phyloP scores from a whole-genome alignment of 2,113 vertebrate species.

The Dipodomys stephensi region DNA sequence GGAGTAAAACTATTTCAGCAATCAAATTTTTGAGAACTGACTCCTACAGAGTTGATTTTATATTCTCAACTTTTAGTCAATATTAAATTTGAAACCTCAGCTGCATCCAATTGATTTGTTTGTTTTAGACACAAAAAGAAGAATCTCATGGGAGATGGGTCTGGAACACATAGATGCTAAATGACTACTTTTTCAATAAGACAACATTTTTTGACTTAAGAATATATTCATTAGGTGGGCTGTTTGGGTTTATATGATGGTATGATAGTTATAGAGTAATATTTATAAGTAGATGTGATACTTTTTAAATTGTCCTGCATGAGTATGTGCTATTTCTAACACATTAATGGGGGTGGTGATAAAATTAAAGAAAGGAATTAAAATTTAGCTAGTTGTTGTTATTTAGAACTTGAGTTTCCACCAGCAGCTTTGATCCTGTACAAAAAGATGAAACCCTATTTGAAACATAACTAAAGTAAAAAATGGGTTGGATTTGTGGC shows the following conservation, averaged over 20 bases:
- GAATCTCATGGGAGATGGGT: conserved; percentile 11
- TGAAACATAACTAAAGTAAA: too few relatives aligned
- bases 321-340: neutral
- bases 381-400: neutral
- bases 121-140: neutral
- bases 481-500: too few relatives aligned
- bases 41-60: conserved; percentile 54
- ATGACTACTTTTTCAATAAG: conserved; percentile 19
- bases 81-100: conserved; percentile 57
- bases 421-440: neutral
- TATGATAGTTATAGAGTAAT: neutral
- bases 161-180: neutral
- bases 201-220: conserved; percentile 6
- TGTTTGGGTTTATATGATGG: neutral
- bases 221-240: neutral
- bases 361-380: neutral
- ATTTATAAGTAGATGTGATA: neutral
- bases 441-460: too few relatives aligned
- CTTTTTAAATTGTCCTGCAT: neutral
- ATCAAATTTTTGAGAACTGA: conserved; percentile 56
- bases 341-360: neutral
- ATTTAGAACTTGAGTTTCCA: neutral
- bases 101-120: conserved; percentile 22
- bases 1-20: conserved; percentile 48
- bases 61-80: conserved; percentile 54